phyloP scores from a whole-genome alignment of 2,888 invertebrate species.

The Drosophila mayaguana region DNA sequence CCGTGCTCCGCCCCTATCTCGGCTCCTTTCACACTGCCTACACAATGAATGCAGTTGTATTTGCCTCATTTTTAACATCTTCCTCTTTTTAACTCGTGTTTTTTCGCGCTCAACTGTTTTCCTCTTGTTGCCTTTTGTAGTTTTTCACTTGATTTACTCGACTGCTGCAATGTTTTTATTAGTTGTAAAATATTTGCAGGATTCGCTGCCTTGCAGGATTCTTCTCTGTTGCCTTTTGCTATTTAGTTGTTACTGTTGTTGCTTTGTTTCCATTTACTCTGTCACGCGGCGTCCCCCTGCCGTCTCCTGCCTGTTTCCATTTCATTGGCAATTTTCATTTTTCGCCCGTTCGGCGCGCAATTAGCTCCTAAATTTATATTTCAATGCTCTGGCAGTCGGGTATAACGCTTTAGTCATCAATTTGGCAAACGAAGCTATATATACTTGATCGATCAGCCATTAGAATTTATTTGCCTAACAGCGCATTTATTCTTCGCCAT shows the following conservation, averaged over 20 bases:
- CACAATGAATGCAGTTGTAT: slow-evolving; percentile 7
- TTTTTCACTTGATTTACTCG: slow-evolving; percentile 72
- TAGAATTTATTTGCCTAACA: background rate
- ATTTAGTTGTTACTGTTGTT: slow-evolving; percentile 16
- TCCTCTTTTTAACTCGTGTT: slow-evolving; percentile 3
- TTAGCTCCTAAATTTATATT: slow-evolving; percentile 59
- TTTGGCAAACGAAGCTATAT: background rate
- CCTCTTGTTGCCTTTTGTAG: slow-evolving; percentile 37
- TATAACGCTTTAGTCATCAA: background rate
- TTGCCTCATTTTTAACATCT: slow-evolving; percentile 17
- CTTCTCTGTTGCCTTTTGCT: slow-evolving; percentile 15
- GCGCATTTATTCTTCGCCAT: background rate
- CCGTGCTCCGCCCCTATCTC: no score
- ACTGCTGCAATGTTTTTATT: slow-evolving; percentile 68
- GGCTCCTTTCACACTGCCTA: slow-evolving; percentile 1
- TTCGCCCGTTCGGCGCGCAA: slow-evolving; percentile 55
- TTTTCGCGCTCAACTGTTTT: slow-evolving; percentile 5
- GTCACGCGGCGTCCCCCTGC: background rate
- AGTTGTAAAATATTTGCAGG: slow-evolving; percentile 64
- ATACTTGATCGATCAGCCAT: background rate
- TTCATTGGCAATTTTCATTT: slow-evolving; percentile 58
- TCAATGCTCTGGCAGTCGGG: background rate
- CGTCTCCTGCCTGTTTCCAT: slow-evolving; percentile 22
- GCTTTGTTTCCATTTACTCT: slow-evolving; percentile 16
- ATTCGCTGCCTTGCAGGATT: slow-evolving; percentile 18